These are phyloP conservation scores for Mobula hypostoma DNA, from an alignment of 2,113 vertebrate genomes.

Conservation along the genomic window DNA sequence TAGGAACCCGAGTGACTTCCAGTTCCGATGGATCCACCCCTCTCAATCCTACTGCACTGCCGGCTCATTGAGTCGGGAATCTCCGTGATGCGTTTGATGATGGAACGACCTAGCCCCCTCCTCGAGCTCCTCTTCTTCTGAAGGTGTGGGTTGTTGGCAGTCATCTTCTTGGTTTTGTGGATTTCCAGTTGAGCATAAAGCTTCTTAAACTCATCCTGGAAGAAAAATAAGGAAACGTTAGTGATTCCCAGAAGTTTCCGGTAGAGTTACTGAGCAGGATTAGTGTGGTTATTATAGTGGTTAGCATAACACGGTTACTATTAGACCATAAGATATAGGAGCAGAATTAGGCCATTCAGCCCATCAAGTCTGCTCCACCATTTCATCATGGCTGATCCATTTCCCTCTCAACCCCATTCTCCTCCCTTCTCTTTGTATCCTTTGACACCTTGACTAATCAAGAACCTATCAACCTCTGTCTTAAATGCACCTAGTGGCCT, in stretches of 20 bases:
- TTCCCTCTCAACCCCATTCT: too few relatives aligned
- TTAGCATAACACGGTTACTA: too few relatives aligned
- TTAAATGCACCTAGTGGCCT: too few relatives aligned
- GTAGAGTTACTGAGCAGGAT: too few relatives aligned
- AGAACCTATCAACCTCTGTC: too few relatives aligned
- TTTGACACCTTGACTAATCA: too few relatives aligned
- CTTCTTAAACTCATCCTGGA: slow-evolving; percentile 88
- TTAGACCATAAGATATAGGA: too few relatives aligned
- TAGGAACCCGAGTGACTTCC: slow-evolving; percentile 54
- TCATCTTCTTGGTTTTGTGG: slow-evolving; percentile 81
- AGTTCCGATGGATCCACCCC: slow-evolving; percentile 53
- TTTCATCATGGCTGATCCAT: too few relatives aligned
- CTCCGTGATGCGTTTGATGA: slow-evolving; percentile 63
- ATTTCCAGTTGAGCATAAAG: slow-evolving; percentile 83
- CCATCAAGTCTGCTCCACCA: too few relatives aligned
- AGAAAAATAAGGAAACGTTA: slow-evolving; percentile 3
- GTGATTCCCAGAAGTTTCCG: neutral
- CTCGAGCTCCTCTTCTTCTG: slow-evolving; percentile 70
- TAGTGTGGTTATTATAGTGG: too few relatives aligned
- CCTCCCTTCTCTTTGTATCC: too few relatives aligned
- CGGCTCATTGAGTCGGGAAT: slow-evolving; percentile 64
- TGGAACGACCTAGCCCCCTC: slow-evolving; percentile 63
- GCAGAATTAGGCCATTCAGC: too few relatives aligned
- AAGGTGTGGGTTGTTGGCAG: slow-evolving; percentile 81
- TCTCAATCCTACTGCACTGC: slow-evolving; percentile 63